phyloP scores from a whole-genome alignment of 2,797 vertebrate species.

The Paratrypauchen microcephalus region DNA sequence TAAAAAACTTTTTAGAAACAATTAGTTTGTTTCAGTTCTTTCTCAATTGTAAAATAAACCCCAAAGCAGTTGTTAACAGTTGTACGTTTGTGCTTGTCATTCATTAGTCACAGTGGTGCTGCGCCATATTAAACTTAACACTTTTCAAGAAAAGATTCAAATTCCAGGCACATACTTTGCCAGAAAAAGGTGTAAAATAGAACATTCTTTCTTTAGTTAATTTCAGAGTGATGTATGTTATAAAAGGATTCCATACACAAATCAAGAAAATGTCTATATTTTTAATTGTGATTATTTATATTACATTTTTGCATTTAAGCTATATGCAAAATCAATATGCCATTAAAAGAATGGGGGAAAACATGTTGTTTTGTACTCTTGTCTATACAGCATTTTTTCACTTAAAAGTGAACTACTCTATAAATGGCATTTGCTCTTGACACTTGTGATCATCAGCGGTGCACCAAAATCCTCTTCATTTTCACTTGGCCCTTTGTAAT shows the following conservation, averaged over 20 bases:
- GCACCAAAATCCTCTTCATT: constrained; percentile 7
- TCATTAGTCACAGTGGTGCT: constrained; percentile 67
- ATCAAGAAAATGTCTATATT: too few relatives aligned
- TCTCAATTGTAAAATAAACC: constrained; percentile 99
- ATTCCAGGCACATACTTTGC: background rate
- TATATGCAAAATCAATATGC: background rate
- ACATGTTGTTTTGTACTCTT: too few relatives aligned
- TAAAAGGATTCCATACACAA: too few relatives aligned
- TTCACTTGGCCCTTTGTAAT: constrained; percentile 18
- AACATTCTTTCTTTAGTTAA: background rate
- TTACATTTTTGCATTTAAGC: background rate
- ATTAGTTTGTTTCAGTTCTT: constrained; percentile 89
- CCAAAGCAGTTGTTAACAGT: constrained; percentile 95
- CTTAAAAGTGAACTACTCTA: background rate
- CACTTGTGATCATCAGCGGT: constrained; percentile 18
- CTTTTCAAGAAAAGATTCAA: background rate
- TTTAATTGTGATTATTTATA: background rate
- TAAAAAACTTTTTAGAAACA: constrained; percentile 90
- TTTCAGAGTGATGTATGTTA: too few relatives aligned
- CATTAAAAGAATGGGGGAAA: background rate
- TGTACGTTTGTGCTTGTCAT: constrained; percentile 81
- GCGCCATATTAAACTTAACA: constrained; percentile 27
- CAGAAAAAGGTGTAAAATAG: background rate
- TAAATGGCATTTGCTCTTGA: constrained; percentile 1
- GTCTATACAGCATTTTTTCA: constrained; percentile 2